phyloP scores from a whole-genome alignment of 2,113 vertebrate species.

The Ochotona princeps region DNA sequence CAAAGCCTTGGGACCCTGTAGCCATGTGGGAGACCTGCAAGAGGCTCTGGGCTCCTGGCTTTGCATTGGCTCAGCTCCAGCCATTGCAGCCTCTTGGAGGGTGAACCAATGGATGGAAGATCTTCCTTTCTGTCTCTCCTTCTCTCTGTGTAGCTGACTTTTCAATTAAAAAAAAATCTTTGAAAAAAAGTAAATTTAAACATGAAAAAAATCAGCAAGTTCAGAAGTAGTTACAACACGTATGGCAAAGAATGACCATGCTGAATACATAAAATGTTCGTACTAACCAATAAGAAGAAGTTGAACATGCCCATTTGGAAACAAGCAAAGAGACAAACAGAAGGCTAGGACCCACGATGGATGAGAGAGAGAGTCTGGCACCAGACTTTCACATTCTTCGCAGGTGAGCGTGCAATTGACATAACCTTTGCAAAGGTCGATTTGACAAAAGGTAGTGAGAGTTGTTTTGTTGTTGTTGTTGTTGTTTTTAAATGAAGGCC shows the following conservation, averaged over 20 bases:
- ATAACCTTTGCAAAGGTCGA: slow-evolving; percentile 76
- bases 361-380: slow-evolving; percentile 1
- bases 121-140: too few relatives aligned
- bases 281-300: slow-evolving; percentile 37
- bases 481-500: slow-evolving; percentile 47
- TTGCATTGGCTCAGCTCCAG: too few relatives aligned
- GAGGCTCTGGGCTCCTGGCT: too few relatives aligned
- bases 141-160: too few relatives aligned
- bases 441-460: slow-evolving; percentile 71
- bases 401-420: slow-evolving; percentile 63
- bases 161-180: too few relatives aligned
- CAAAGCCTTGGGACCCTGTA: too few relatives aligned
- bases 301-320: slow-evolving; percentile 49
- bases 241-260: background rate
- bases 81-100: too few relatives aligned
- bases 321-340: slow-evolving; percentile 10
- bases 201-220: slow-evolving; percentile 1
- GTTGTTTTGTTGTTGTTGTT: background rate
- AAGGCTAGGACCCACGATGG: background rate
- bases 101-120: too few relatives aligned
- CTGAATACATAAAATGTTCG: background rate
- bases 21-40: too few relatives aligned
- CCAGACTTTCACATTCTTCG: slow-evolving; percentile 50
- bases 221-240: background rate
- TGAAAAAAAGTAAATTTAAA: slow-evolving; percentile 5